phyloP scores from a whole-genome alignment of 2,113 vertebrate species.

The Phalacrocorax brasilianus region DNA sequence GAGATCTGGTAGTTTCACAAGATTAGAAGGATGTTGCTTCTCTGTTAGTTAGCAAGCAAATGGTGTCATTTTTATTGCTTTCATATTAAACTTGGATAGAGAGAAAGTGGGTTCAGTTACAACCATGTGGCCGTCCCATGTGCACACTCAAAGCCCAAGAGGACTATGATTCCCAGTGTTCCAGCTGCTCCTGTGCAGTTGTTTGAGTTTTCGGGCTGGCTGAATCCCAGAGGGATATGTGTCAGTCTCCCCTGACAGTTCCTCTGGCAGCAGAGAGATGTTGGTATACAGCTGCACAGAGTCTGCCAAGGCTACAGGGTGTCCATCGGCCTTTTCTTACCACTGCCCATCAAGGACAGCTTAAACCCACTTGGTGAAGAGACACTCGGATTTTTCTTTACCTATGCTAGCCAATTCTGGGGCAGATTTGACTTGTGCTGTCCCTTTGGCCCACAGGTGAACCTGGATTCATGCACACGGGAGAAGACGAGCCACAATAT shows the following conservation, averaged over 20 bases:
- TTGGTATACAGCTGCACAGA: background rate
- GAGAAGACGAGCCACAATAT: slow-evolving; percentile 81
- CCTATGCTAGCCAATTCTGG: background rate
- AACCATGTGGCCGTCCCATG: background rate
- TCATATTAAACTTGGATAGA: background rate
- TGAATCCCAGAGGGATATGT: background rate
- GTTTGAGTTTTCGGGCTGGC: background rate
- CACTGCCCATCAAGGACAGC: background rate
- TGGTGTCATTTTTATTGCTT: background rate
- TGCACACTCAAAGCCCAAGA: background rate
- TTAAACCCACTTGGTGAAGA: background rate
- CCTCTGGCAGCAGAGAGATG: background rate
- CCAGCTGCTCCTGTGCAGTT: background rate
- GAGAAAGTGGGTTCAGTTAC: background rate
- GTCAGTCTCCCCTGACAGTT: background rate
- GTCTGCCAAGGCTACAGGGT: background rate
- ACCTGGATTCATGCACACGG: slow-evolving; percentile 89
- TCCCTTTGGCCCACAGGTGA: slow-evolving; percentile 79
- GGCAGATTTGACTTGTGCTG: background rate
- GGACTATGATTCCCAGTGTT: background rate
- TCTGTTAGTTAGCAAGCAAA: background rate
- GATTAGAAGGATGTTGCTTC: background rate
- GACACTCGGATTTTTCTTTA: background rate
- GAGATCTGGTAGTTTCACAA: background rate
- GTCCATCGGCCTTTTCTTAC: background rate